These are phyloP conservation scores for Criorhina ranunculi DNA, from an alignment of 2,888 invertebrate species.

Conservation along the genomic window DNA sequence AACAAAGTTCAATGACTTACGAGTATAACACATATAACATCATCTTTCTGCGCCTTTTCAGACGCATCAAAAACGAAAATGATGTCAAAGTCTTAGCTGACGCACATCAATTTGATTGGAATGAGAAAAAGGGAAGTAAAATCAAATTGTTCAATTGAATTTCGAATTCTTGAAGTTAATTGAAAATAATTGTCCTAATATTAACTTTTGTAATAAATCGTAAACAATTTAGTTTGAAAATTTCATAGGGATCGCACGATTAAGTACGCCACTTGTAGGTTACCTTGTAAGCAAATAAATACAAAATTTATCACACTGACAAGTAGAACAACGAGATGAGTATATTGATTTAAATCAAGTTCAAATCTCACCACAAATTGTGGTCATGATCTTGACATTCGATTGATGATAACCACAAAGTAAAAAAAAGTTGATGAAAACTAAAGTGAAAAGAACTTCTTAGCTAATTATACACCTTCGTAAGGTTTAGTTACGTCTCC, in stretches of 20 bases:
- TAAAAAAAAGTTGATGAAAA: no score
- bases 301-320: not conserved
- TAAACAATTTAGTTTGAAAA: conserved; percentile 1
- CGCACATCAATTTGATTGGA: conserved; percentile 22
- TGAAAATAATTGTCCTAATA: conserved; percentile 30
- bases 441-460: no score
- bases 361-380: no score
- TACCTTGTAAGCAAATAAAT: not conserved
- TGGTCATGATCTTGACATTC: no score
- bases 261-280: not conserved
- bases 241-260: not conserved
- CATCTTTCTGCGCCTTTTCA: no score
- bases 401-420: no score
- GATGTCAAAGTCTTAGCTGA: conserved; percentile 14
- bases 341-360: no score
- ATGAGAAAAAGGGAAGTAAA: no score
- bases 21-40: no score
- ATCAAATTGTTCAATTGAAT: not conserved
- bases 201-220: conserved; percentile 6
- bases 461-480: no score
- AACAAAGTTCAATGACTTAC: conserved; percentile 1
- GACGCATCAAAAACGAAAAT: not conserved
- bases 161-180: conserved; percentile 5
- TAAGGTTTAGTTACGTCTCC: no score
- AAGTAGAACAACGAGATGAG: no score